Evolutionary conservation across 2,113 vertebrate genomes (phyloP).

Genomic region (Hiodon alosoides): DNA sequence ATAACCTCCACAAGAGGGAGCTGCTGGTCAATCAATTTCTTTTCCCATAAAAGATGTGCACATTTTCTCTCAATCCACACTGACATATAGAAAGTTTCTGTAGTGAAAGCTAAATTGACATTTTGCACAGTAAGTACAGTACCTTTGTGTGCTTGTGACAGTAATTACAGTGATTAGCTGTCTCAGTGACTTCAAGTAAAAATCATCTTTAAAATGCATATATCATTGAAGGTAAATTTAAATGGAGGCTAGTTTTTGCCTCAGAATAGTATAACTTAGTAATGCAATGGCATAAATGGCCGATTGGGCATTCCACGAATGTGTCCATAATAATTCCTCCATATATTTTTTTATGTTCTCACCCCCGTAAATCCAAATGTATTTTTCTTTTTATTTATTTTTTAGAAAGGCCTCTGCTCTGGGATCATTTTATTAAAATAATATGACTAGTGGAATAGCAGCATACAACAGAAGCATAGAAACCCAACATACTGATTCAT

Average conservation of each 20-base stretch:
- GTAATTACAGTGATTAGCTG: slow-evolving; percentile 56
- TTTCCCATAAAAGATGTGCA: slow-evolving; percentile 29
- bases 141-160: slow-evolving; percentile 51
- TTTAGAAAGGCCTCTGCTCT: slow-evolving; percentile 33
- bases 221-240: slow-evolving; percentile 40
- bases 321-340: slow-evolving; percentile 43
- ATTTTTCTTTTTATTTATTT: neutral
- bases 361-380: slow-evolving; percentile 19
- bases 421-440: slow-evolving; percentile 5
- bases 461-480: neutral
- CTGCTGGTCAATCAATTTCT: slow-evolving; percentile 84
- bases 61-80: slow-evolving; percentile 26
- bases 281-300: slow-evolving; percentile 46
- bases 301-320: slow-evolving; percentile 44
- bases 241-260: slow-evolving; percentile 39
- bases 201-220: slow-evolving; percentile 41
- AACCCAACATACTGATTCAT: no score
- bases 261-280: slow-evolving; percentile 45
- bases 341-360: slow-evolving; percentile 25
- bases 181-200: slow-evolving; percentile 51
- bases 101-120: slow-evolving; percentile 49
- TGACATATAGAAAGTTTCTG: slow-evolving; percentile 43
- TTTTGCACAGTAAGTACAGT: slow-evolving; percentile 45
- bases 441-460: neutral
- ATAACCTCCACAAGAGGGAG: slow-evolving; percentile 89